phyloP scores from a whole-genome alignment of 2,888 invertebrate species.

The Ecliptopera silaceata region DNA sequence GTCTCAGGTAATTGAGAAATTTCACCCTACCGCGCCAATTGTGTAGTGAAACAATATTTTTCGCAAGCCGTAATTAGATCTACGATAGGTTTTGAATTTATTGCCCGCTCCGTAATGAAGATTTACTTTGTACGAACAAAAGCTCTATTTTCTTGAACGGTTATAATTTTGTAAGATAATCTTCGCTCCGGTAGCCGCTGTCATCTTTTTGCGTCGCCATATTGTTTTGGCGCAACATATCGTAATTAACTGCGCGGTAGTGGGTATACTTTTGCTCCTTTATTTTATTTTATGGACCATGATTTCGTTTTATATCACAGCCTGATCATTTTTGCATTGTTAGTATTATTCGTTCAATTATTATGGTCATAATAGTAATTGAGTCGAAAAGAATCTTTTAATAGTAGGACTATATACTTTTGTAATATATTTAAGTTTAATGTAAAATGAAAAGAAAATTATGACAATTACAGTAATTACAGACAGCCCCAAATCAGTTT shows the following conservation, averaged over 20 bases:
- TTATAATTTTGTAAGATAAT: slow-evolving; percentile 71
- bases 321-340: slow-evolving; percentile 4
- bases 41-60: slow-evolving; percentile 33
- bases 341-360: background rate
- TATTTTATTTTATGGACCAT: slow-evolving; percentile 29
- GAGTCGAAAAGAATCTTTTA: too few species aligned
- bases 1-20: slow-evolving; percentile 32
- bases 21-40: slow-evolving; percentile 27
- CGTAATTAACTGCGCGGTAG: slow-evolving; percentile 33
- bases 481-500: too few species aligned
- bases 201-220: slow-evolving; percentile 52
- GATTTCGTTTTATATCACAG: slow-evolving; percentile 19
- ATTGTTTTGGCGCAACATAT: slow-evolving; percentile 37
- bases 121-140: slow-evolving; percentile 67
- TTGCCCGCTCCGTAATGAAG: slow-evolving; percentile 69
- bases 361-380: background rate
- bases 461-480: too few species aligned
- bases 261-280: slow-evolving; percentile 21
- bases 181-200: slow-evolving; percentile 57
- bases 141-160: slow-evolving; percentile 55
- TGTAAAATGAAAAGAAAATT: too few species aligned
- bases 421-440: too few species aligned
- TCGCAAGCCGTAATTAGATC: slow-evolving; percentile 56
- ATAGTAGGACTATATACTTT: too few species aligned
- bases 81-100: slow-evolving; percentile 68